A percentile compares a stretch with the other conserved stretches of the same genome.
These are phyloP conservation scores for Caerostris extrusa DNA, from an alignment of 1,140 invertebrate species.

Conservation along the genomic window DNA sequence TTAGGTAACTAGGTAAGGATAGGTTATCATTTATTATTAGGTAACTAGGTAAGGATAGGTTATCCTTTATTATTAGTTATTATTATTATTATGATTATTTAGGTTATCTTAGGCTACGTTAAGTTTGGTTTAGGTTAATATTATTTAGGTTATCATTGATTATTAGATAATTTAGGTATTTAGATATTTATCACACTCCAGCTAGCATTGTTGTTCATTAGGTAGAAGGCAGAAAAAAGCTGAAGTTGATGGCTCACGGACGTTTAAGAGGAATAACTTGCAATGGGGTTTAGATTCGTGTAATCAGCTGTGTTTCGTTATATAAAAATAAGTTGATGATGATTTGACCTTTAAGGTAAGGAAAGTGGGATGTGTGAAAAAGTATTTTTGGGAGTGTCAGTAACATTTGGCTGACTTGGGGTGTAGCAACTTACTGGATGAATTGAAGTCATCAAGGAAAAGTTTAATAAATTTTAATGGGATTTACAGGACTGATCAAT, in stretches of 20 bases:
- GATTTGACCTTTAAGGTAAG: slow-evolving; percentile 43
- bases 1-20: too few species aligned
- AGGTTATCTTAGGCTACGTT: too few species aligned
- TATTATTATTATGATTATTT: too few species aligned
- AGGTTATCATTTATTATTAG: not conserved
- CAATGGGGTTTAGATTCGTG: not conserved
- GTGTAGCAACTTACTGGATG: too few species aligned
- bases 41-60: too few species aligned
- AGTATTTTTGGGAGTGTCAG: not conserved
- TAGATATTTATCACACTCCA: slow-evolving; percentile 60
- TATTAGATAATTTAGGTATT: slow-evolving; percentile 4
- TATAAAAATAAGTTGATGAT: not conserved
- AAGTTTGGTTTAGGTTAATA: too few species aligned
- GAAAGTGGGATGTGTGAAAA: not conserved
- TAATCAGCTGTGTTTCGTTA: not conserved
- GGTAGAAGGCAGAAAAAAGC: not conserved
- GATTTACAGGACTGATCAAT: too few species aligned
- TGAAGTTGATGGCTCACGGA: not conserved
- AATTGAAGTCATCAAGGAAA: too few species aligned
- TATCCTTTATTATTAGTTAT: too few species aligned
- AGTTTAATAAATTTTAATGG: too few species aligned
- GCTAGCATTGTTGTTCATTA: not conserved
- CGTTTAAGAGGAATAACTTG: not conserved
- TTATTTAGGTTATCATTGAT: too few species aligned
- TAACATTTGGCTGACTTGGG: too few species aligned